Base-by-base conservation (phyloP, 2,113 vertebrate species). In the Charadrius vociferus region DNA sequence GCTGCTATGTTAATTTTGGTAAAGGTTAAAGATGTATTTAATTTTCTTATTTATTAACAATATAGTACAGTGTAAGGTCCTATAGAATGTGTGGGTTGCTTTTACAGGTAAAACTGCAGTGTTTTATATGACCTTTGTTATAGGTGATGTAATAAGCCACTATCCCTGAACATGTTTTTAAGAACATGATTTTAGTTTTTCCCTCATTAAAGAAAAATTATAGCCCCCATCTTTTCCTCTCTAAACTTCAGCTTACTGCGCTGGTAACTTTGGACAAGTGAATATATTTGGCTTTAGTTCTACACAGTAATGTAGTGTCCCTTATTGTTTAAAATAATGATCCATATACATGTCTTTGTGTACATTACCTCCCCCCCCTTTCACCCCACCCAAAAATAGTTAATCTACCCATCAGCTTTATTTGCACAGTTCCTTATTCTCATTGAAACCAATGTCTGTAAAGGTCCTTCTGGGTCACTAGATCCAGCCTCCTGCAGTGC, bases 401-500 rank as follows among this genome's bases (percentile, higher is more conserved):
- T 86, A 45, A 77, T 93, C n/a, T 77, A 5, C 66, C 39, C 16
- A 5, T 68, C 16, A 34, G 45, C 50, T 86, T 91, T 91, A 72
- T 95, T 96, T 95, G 74, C 91, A 72, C 91, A 75, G 36, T 74
- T 81, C 55, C 34, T 92, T 56, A 11, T 84, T 94, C 56, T 81
- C 56, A 87, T 26, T 95, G 93, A 90, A 91, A 68, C 5, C 50
- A 12, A 3, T 22, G 52, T 80, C 78, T 85, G 9, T 43, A 85
- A 94, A 79, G 95, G 91, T 91, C 90, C 58, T 94, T 90, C 81
- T 55, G 93, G 96, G 93, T 96, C 96, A 90, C n/a, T 59, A 10
- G 49, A 75, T 91, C 62, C 66, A 90, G 29, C 55, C 61, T 18
- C 59, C 14, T 34, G 84, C 73, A 23, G 66, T 61, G 58, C 86